Evolutionary conservation across 2,888 invertebrate species (phyloP).

Genomic region (Torymus auratus): DNA sequence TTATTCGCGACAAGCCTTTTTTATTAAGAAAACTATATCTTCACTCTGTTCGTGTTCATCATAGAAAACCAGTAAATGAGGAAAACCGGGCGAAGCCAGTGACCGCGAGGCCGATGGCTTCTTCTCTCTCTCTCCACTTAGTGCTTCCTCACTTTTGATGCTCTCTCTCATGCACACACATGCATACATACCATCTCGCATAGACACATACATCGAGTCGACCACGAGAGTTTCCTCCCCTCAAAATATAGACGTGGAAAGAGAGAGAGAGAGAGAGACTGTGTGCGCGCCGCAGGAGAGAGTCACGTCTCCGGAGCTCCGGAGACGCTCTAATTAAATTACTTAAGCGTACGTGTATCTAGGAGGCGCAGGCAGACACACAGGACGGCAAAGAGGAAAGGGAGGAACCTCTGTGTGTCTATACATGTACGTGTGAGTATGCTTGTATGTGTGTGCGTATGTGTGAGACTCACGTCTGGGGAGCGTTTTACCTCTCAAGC

Average conservation of each 20-base stretch:
- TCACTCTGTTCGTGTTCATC: not conserved
- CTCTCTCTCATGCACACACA: not conserved
- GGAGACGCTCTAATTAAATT: constrained; percentile 77
- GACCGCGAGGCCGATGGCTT: not conserved
- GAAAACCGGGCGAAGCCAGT: not conserved
- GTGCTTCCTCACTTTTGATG: constrained; percentile 31
- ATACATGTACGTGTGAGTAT: too few relatives aligned
- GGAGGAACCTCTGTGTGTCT: constrained; percentile 4
- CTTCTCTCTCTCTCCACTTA: not conserved
- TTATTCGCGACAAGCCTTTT: too few relatives aligned
- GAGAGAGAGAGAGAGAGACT: constrained; percentile 60
- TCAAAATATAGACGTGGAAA: constrained; percentile 8
- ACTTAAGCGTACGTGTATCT: constrained; percentile 77
- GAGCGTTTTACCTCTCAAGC: constrained; percentile 35
- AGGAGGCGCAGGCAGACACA: constrained; percentile 54
- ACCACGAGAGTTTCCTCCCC: constrained; percentile 26
- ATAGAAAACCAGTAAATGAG: not conserved
- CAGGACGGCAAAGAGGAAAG: not conserved
- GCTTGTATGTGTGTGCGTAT: too few relatives aligned
- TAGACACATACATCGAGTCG: not conserved
- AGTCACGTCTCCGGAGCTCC: constrained; percentile 74
- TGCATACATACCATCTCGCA: too few relatives aligned
- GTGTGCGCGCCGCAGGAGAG: constrained; percentile 55
- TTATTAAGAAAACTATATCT: too few relatives aligned
- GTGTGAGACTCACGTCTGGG: not conserved